phyloP scores from a whole-genome alignment of 1,140 invertebrate species.

The Brachystomella parvula region DNA sequence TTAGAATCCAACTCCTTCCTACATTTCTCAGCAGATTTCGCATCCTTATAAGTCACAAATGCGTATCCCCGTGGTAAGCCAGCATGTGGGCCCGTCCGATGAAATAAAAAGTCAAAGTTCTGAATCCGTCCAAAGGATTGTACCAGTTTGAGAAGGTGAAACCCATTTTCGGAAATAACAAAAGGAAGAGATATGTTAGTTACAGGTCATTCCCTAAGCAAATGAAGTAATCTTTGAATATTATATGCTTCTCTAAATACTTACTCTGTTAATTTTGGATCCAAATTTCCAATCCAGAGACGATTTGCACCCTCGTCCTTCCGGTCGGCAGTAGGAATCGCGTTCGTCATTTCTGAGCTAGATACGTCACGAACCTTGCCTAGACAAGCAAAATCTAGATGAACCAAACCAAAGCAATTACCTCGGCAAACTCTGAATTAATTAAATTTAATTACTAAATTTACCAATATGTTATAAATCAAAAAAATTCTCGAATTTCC shows the following conservation, averaged over 20 bases:
- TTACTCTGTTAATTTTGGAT: constrained; percentile 48
- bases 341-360: not conserved
- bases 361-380: not conserved
- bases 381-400: too few relatives aligned
- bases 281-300: constrained; percentile 50
- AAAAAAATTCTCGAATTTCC: not conserved
- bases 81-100: constrained; percentile 46
- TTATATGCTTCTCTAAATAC: constrained; percentile 22
- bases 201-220: not conserved
- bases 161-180: constrained; percentile 38
- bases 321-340: not conserved
- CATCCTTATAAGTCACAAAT: constrained; percentile 47
- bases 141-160: constrained; percentile 47
- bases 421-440: not conserved
- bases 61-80: constrained; percentile 50
- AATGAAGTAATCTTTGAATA: not conserved
- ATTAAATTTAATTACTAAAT: not conserved
- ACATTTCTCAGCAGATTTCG: constrained; percentile 40
- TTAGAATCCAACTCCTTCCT: constrained; percentile 44
- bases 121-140: constrained; percentile 48
- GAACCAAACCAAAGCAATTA: too few relatives aligned
- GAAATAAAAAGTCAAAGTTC: constrained; percentile 51
- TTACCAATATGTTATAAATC: not conserved
- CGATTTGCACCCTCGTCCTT: constrained; percentile 33
- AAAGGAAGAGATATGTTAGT: constrained; percentile 12